Conservation (phyloP, 2,797 vertebrate species). For the Arremon aurantiirostris region DNA sequence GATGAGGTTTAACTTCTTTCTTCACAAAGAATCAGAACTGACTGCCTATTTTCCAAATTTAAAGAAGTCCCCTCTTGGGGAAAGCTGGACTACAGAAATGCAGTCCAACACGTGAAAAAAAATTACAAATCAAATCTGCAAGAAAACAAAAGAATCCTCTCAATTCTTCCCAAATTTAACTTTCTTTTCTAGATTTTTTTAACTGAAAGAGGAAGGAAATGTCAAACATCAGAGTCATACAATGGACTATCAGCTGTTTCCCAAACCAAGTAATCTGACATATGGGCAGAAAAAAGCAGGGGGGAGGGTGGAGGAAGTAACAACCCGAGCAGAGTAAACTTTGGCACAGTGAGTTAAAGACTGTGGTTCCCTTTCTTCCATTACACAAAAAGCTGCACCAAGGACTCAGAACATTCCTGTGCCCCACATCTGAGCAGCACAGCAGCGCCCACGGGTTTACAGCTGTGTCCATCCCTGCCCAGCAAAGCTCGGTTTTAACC, state of each 20-base stretch:
- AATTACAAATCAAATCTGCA: neutral
- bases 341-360: neutral
- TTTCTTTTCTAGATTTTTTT: neutral
- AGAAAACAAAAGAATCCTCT: neutral
- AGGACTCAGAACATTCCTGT: neutral
- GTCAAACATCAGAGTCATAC: constrained; percentile 31
- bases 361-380: neutral
- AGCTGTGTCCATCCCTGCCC: neutral
- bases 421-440: neutral
- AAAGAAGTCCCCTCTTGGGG: neutral
- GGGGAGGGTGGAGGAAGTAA: neutral
- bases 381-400: neutral
- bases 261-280: constrained; percentile 41
- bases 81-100: neutral
- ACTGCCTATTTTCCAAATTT: neutral
- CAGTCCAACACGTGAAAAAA: neutral
- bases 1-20: neutral
- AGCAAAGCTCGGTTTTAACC: neutral
- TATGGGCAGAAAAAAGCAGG: neutral
- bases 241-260: constrained; percentile 48
- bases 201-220: constrained; percentile 47
- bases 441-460: neutral
- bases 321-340: neutral
- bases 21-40: neutral
- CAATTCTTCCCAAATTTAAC: neutral